Percentiles rank a stretch among this genome's conserved stretches.
phyloP scores from a whole-genome alignment of 1,140 invertebrate species.

The Mylabris phalerata region DNA sequence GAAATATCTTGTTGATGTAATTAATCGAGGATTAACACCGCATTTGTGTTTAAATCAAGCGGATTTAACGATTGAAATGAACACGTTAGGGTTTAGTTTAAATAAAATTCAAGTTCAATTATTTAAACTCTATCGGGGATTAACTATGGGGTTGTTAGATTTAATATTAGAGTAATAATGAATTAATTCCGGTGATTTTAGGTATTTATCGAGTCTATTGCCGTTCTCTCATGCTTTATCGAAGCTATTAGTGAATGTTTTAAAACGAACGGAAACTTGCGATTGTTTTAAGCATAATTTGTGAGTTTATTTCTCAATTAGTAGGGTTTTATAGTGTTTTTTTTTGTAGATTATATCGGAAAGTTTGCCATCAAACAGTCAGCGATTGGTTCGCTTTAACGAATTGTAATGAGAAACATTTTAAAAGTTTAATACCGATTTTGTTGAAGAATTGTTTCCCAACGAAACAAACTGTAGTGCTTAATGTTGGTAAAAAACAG shows the following conservation, averaged over 20 bases:
- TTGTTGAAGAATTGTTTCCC: constrained; percentile 15
- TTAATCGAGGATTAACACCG: constrained; percentile 16
- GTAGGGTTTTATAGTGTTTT: background rate
- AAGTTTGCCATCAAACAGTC: constrained; percentile 15
- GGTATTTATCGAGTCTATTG: constrained; percentile 17
- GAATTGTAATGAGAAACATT: constrained; percentile 17
- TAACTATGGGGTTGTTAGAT: constrained; percentile 18
- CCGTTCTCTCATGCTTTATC: constrained; percentile 24
- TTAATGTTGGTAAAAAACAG: too few relatives aligned
- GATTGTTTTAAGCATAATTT: constrained; percentile 19
- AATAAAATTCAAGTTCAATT: constrained; percentile 14
- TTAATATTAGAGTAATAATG: too few relatives aligned
- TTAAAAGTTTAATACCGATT: constrained; percentile 16
- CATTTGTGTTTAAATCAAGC: constrained; percentile 20
- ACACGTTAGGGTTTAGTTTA: constrained; percentile 17
- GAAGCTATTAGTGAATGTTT: constrained; percentile 17
- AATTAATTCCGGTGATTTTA: background rate
- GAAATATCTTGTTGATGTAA: constrained; percentile 18
- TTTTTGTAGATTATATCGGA: constrained; percentile 20
- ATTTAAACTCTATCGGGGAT: constrained; percentile 17
- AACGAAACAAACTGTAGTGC: too few relatives aligned
- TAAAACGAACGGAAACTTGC: constrained; percentile 17
- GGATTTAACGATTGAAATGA: constrained; percentile 7
- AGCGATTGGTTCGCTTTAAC: constrained; percentile 18
- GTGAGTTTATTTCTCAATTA: constrained; percentile 9